A percentile compares a stretch with the other conserved stretches of the same genome.
Conservation (phyloP, 2,113 vertebrate genomes). For the Sus scrofa region T2T-Sscrofa CM000830.6:17543501-17544000, state of each 20-base stretch:
- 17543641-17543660: not conserved
- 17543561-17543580: not conserved
- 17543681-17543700: not conserved
- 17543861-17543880: too few species aligned
- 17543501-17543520: not conserved
- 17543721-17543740: not conserved
- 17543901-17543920: too few species aligned
- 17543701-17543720: not conserved
- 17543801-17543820: too few species aligned
- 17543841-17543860: too few species aligned
- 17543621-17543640: not conserved
- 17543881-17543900: too few species aligned
- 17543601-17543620: not conserved
- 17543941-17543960: too few species aligned
- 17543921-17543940: too few species aligned
- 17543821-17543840: too few species aligned
- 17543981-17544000: too few species aligned
- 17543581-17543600: not conserved
- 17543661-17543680: not conserved
- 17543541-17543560: not conserved
- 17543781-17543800: constrained; percentile 1
- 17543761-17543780: not conserved
- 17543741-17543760: not conserved
- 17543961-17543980: too few species aligned
- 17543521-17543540: not conserved